phyloP scores from a whole-genome alignment of 2,888 invertebrate species.

The Sinhomidia bicolor region DNA sequence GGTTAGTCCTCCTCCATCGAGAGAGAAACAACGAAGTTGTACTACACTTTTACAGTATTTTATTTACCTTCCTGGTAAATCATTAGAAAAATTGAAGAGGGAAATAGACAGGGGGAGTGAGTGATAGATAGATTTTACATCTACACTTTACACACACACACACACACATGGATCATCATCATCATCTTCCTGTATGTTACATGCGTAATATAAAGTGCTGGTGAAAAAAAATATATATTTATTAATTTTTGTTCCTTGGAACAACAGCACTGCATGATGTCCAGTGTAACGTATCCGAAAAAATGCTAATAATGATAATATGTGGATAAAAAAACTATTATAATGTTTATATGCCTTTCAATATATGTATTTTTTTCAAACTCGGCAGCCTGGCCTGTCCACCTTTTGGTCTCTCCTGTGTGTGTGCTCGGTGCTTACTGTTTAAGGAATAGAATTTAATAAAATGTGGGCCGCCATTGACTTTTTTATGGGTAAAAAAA shows the following conservation, averaged over 20 bases:
- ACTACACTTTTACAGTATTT: neutral
- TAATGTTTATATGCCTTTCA: constrained; percentile 10
- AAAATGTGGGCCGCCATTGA: constrained; percentile 56
- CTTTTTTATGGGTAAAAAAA: constrained; percentile 43
- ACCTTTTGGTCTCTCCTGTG: neutral
- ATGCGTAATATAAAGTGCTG: too few relatives aligned
- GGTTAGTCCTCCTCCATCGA: constrained; percentile 39
- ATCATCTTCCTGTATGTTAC: too few relatives aligned
- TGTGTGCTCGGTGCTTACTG: neutral
- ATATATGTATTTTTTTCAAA: neutral
- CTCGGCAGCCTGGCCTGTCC: constrained; percentile 6
- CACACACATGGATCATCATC: neutral
- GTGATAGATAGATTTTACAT: constrained; percentile 19
- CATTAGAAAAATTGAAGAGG: constrained; percentile 30
- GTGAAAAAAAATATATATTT: neutral
- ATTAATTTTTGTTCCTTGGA: constrained; percentile 9
- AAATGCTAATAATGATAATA: constrained; percentile 29
- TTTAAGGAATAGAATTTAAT: constrained; percentile 52
- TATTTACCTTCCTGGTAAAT: constrained; percentile 40
- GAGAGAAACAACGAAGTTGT: neutral
- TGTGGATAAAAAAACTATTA: constrained; percentile 37
- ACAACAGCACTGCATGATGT: constrained; percentile 21
- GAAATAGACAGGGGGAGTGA: constrained; percentile 18
- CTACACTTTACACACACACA: neutral
- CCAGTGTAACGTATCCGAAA: constrained; percentile 30